Evolutionary conservation across 2,797 vertebrate species (phyloP).

Genomic region (Petrocephalus sullivani): DNA sequence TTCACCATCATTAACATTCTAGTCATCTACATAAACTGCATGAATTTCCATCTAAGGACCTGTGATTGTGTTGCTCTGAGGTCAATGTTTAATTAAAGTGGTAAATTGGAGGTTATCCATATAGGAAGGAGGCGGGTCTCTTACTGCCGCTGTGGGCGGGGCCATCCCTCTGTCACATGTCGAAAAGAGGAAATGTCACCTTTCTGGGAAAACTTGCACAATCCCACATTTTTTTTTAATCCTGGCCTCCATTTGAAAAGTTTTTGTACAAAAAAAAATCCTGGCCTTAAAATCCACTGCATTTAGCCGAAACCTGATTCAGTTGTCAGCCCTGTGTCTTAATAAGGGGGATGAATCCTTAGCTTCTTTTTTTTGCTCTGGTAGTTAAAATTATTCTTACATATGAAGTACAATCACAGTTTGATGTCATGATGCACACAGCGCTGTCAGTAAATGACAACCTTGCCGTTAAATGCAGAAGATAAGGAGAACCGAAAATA

Average conservation of each 20-base stretch:
- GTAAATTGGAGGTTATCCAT: background rate
- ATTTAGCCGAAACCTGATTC: background rate
- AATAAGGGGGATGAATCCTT: background rate
- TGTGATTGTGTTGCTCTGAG: background rate
- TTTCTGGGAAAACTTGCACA: background rate
- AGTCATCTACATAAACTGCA: background rate
- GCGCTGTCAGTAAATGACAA: background rate
- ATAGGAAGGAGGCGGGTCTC: background rate
- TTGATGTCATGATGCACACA: background rate
- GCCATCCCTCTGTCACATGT: background rate
- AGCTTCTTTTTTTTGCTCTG: background rate
- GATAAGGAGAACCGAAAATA: background rate
- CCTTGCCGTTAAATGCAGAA: background rate
- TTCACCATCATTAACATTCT: background rate
- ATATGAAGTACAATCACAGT: background rate
- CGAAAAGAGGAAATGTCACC: background rate
- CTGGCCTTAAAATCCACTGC: background rate
- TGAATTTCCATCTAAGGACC: background rate
- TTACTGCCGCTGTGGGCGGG: background rate
- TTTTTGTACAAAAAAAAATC: background rate
- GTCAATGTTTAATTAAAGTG: background rate
- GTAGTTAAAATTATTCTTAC: background rate
- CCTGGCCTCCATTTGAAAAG: background rate
- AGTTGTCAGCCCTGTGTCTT: background rate
- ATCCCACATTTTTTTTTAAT: background rate